Percentiles rank a stretch among this genome's conserved stretches.
Evolutionary conservation across 2,888 invertebrate genomes (phyloP).

Genomic region (Eristalis intricaria): DNA sequence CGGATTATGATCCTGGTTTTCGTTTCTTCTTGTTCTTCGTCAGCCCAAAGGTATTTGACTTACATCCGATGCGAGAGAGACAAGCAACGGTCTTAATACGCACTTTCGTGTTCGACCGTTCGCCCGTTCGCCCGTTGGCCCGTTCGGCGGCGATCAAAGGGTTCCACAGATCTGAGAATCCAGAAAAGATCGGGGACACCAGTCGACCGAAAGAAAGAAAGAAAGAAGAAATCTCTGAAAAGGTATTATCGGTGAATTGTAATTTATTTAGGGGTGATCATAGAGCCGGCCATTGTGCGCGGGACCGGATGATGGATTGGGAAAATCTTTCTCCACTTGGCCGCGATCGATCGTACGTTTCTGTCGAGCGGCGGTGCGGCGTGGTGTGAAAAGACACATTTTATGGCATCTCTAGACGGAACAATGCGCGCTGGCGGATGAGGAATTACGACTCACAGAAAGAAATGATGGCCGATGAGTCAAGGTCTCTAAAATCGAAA

Average conservation of each 20-base stretch:
- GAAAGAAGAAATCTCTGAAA: conserved; percentile 20
- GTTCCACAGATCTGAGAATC: conserved; percentile 39
- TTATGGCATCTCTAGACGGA: conserved; percentile 28
- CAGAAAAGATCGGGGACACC: not conserved
- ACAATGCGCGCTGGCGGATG: conserved; percentile 30
- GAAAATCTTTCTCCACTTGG: conserved; percentile 16
- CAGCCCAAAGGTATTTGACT: conserved; percentile 62
- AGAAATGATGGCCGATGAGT: conserved; percentile 39
- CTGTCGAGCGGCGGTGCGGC: no score
- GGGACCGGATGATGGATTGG: conserved; percentile 51
- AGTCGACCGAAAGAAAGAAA: not conserved
- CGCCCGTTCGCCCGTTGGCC: no score
- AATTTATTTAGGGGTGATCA: conserved; percentile 68
- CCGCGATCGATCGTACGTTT: not conserved
- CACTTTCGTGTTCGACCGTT: conserved; percentile 65
- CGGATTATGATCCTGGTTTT: conserved; percentile 48
- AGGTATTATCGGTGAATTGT: conserved; percentile 56
- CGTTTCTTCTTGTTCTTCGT: not conserved
- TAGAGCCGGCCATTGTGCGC: conserved; percentile 34
- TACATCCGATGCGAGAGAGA: conserved; percentile 35
- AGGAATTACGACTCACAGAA: conserved; percentile 4
- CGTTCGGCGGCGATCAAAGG: conserved; percentile 68
- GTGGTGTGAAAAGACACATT: conserved; percentile 48
- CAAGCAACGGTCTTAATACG: conserved; percentile 68
- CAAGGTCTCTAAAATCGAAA: conserved; percentile 65